A percentile compares a stretch with the other conserved stretches of the same genome.
Conservation (phyloP, 2,888 invertebrate species). For the Scotopteryx bipunctaria region DNA sequence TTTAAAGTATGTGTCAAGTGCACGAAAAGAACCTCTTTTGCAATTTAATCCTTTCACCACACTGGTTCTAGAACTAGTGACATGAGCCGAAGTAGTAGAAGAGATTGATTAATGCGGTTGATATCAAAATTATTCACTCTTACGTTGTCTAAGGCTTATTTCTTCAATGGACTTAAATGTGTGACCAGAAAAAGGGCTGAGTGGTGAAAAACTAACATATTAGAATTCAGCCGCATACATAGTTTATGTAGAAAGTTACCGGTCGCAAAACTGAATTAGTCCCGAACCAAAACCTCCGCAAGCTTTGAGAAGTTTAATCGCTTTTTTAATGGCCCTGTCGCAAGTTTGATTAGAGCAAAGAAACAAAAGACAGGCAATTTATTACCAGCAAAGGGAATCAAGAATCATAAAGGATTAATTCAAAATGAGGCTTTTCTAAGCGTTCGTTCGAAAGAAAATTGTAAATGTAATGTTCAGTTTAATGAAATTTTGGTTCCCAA, state of each 20-base stretch:
- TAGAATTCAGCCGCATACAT: no score
- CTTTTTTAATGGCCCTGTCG: conserved; percentile 39
- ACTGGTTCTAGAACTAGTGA: no score
- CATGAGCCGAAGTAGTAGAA: no score
- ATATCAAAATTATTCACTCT: no score
- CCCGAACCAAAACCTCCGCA: not conserved
- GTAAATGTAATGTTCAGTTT: not conserved
- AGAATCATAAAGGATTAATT: conserved; percentile 48
- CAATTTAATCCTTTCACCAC: no score
- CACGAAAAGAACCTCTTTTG: no score
- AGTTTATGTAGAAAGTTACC: not conserved
- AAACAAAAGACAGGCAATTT: conserved; percentile 65
- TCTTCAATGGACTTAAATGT: no score
- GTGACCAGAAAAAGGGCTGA: no score
- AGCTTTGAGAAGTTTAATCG: conserved; percentile 28
- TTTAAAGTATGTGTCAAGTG: no score
- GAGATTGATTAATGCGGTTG: no score
- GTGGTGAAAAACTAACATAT: no score
- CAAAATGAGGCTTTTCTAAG: conserved; percentile 48
- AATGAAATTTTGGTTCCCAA: not conserved
- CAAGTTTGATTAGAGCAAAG: conserved; percentile 56
- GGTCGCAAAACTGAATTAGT: not conserved
- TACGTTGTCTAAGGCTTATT: no score
- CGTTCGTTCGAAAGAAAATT: conserved; percentile 10
- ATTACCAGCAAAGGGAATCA: conserved; percentile 49